Evolutionary conservation across 2,113 vertebrate species (phyloP).

Genomic region (Oenanthe melanoleuca): DNA sequence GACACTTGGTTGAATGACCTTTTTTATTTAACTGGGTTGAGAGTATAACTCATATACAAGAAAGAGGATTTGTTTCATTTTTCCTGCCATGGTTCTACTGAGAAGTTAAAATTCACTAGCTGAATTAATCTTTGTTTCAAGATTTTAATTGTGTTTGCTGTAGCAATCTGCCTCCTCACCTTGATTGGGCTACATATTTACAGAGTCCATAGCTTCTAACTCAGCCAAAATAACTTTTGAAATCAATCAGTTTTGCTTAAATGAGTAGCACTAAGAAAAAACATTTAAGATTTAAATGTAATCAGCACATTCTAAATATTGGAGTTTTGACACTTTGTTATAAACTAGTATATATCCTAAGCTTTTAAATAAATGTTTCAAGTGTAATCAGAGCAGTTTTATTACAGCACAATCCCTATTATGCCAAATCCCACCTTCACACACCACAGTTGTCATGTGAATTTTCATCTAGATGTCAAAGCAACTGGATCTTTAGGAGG

Average conservation of each 20-base stretch:
- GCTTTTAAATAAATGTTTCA: background rate
- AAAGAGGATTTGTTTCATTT: background rate
- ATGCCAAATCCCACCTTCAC: background rate
- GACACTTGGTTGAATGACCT: slow-evolving; percentile 11
- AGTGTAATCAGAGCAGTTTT: background rate
- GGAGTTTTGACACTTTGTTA: background rate
- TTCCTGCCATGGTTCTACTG: background rate
- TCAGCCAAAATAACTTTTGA: background rate
- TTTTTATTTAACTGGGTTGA: background rate
- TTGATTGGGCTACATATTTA: background rate
- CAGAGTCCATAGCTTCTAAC: background rate
- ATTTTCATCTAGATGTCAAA: background rate
- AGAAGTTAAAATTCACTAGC: slow-evolving; percentile 1
- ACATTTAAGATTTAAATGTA: background rate
- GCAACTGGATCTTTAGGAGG: background rate
- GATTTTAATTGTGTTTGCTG: slow-evolving; percentile 20
- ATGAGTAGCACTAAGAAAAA: background rate
- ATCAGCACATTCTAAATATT: background rate
- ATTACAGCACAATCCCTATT: background rate
- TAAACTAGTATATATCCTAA: background rate
- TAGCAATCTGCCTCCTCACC: background rate
- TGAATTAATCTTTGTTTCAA: background rate
- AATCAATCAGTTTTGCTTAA: slow-evolving; percentile 20
- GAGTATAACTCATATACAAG: background rate
- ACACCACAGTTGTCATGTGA: fast-evolving